These are phyloP conservation scores for Anas platyrhynchos DNA, from an alignment of 2,113 vertebrate genomes.

Conservation along the genomic window DNA sequence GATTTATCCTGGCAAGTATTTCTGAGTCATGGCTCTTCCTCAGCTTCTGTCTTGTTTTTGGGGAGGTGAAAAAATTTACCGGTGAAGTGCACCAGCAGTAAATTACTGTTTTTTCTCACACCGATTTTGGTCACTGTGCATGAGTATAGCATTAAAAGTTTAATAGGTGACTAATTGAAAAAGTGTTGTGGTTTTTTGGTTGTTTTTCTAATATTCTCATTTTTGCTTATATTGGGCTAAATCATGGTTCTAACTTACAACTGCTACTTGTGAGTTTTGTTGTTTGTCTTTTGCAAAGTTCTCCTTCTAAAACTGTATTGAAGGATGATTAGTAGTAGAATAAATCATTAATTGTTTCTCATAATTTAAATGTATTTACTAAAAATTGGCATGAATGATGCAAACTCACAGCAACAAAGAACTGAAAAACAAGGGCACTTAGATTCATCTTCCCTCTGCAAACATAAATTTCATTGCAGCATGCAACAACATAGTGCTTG, in stretches of 20 bases:
- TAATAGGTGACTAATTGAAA: not conserved
- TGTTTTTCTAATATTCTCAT: not conserved
- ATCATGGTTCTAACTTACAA: not conserved
- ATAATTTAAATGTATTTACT: not conserved
- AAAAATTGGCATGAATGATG: fast-evolving
- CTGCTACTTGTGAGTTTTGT: not conserved
- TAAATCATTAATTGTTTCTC: not conserved
- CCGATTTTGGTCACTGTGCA: not conserved
- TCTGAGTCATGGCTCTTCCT: not conserved
- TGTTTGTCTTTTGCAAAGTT: not conserved
- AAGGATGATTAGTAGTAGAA: not conserved
- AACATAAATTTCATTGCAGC: not conserved
- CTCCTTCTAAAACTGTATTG: not conserved
- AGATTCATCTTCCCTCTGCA: fast-evolving
- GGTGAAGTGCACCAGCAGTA: not conserved
- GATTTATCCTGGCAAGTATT: fast-evolving
- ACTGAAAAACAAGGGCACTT: not conserved
- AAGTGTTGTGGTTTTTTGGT: not conserved
- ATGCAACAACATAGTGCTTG: too few species aligned
- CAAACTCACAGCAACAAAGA: not conserved
- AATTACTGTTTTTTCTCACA: not conserved
- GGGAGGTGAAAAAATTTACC: not conserved
- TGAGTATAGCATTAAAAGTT: not conserved
- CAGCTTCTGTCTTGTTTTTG: not conserved
- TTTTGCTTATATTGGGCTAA: not conserved